Evolutionary conservation across 2,888 invertebrate species (phyloP), one percentile per base, ranked within the genome.

Genomic region (Napeogenes sylphis): DNA sequence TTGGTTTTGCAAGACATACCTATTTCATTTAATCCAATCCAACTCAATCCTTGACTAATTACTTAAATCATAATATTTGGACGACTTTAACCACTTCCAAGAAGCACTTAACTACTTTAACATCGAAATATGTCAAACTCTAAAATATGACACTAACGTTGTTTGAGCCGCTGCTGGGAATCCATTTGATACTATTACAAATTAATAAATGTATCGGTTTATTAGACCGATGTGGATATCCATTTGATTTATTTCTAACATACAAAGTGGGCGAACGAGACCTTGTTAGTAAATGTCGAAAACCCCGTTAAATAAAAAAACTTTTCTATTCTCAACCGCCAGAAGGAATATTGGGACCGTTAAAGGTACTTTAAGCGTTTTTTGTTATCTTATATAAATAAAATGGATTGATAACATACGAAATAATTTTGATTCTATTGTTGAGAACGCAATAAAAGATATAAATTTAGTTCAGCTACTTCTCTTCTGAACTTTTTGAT

Each of bases 141-240:
- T 51, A 30, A 51, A 51, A 51, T 51, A 51, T 30, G 51, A 51
- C 51, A 30, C 75, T 79, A 76, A 82, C 81, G 76, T 73, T 80
- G 57, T 79, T 77, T 78, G 84, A 78, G 81, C 78, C 84, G 79
- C 83, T 82, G 85, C 85, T 89, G 89, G 84, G 89, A 90, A 89
- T 88, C 88, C 87, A 90, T 89, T 90, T 89, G 84, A 83, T 83
- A 78, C 84, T 90, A 88, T 90, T 89, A 90, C 90, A 90, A 90
- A 90, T 90, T 88, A 90, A 90, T 90, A 90, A 90, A 90, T 87
- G 87, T 89, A 84, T 88, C 89, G 85, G 83, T 90, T 90, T 90
- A 89, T 90, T 90, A 85, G 88, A 89, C 86, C 88, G 84, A 84
- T 85, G 87, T 83, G 81, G 82, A 87, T 83, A 87, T 83, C 87